Evolutionary conservation across 2,888 invertebrate genomes (phyloP).

Genomic region (Trypoxylon attenuatum): DNA sequence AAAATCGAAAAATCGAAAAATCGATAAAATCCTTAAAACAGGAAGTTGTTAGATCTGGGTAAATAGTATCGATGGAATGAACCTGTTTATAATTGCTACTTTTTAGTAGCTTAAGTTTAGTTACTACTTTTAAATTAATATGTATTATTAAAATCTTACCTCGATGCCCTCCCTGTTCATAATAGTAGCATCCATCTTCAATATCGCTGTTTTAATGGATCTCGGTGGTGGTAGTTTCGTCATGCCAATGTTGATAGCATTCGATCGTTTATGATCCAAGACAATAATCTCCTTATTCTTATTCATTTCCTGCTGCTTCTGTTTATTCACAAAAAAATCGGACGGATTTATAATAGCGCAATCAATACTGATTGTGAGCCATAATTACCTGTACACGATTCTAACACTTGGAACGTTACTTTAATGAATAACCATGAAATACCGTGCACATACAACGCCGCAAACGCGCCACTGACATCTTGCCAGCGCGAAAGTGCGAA

Average conservation of each 20-base stretch:
- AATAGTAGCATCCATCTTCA: conserved; percentile 99
- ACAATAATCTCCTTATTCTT: conserved; percentile 95
- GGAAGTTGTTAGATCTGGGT: no score
- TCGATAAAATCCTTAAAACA: no score
- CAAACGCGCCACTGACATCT: background rate
- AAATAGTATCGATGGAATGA: no score
- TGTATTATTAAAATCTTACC: conserved; percentile 69
- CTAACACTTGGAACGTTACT: conserved; percentile 24
- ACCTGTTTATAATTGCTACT: no score
- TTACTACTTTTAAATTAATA: background rate
- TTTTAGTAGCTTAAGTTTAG: no score
- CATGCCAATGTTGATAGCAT: conserved; percentile 99
- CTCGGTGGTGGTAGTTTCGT: conserved; percentile 98
- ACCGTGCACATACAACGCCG: conserved; percentile 26
- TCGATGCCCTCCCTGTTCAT: conserved; percentile 99
- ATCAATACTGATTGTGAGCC: no score
- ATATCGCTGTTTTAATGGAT: conserved; percentile 98
- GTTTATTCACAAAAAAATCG: conserved; percentile 45
- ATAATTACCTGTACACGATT: no score
- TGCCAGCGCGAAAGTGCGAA: no score
- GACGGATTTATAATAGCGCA: no score
- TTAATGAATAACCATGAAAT: conserved; percentile 3
- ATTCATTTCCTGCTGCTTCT: conserved; percentile 90
- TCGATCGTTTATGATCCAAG: conserved; percentile 96
- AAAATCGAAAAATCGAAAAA: no score